phyloP scores from a whole-genome alignment of 2,797 vertebrate species.

The Tokudaia muenninki region DNA sequence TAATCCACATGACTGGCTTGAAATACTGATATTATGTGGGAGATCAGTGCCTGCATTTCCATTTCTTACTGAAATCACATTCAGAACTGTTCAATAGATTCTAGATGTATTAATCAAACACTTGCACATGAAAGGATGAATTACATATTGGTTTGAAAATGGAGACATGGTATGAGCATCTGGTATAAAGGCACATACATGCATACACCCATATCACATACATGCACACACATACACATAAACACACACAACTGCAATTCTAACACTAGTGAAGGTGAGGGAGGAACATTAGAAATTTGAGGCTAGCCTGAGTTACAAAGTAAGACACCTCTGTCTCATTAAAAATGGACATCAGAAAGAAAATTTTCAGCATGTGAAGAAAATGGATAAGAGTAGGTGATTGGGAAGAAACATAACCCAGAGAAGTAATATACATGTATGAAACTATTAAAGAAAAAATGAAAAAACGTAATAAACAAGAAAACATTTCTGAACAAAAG shows the following conservation, averaged over 20 bases:
- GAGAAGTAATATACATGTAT: neutral
- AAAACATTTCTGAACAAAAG: neutral
- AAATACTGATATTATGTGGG: neutral
- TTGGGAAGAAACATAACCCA: neutral
- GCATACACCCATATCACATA: neutral
- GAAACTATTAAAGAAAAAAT: neutral
- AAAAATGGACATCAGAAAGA: neutral
- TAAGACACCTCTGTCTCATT: neutral
- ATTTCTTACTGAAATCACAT: constrained; percentile 22
- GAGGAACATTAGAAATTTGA: neutral
- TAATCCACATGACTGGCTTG: neutral
- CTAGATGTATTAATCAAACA: neutral
- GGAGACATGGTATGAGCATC: neutral
- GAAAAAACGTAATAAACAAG: neutral
- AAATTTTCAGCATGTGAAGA: neutral
- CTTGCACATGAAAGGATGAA: neutral
- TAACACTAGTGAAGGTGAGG: neutral
- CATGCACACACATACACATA: too few relatives aligned
- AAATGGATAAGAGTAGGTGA: neutral
- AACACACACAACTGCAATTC: neutral
- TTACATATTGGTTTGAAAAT: neutral
- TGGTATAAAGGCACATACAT: neutral
- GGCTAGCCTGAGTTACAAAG: neutral
- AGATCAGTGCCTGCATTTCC: neutral
- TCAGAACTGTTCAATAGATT: neutral